Percentiles rank a stretch among this genome's conserved stretches.
These are phyloP conservation scores for Pica pica DNA, from an alignment of 2,113 vertebrate species.

Conservation along the genomic window DNA sequence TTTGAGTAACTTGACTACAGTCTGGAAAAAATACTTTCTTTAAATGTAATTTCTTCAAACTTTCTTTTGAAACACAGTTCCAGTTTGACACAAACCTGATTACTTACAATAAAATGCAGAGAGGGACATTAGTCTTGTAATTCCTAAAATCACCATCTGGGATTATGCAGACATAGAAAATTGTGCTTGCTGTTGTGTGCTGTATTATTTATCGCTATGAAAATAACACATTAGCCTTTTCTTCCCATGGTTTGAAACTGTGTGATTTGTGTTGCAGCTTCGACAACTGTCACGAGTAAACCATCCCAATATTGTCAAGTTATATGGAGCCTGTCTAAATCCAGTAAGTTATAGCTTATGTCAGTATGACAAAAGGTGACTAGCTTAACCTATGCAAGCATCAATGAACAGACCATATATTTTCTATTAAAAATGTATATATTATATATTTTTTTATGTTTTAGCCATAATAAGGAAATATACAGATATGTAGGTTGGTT, in stretches of 20 bases:
- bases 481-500: background rate
- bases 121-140: background rate
- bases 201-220: background rate
- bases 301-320: constrained; percentile 97
- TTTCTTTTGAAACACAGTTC: background rate
- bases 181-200: background rate
- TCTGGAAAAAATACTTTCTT: background rate
- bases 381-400: background rate
- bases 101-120: background rate
- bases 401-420: background rate
- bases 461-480: background rate
- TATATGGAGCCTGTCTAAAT: constrained; percentile 94
- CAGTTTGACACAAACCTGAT: background rate
- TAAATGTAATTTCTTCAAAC: background rate
- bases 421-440: background rate
- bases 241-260: background rate
- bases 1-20: background rate
- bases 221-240: background rate
- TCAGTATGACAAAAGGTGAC: background rate
- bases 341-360: constrained; percentile 81
- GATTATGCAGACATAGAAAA: background rate
- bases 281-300: constrained; percentile 95
- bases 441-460: background rate
- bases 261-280: constrained; percentile 79
- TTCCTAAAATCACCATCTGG: background rate